Conservation (phyloP, 2,888 invertebrate species). For the Hypolimnas misippus region DNA sequence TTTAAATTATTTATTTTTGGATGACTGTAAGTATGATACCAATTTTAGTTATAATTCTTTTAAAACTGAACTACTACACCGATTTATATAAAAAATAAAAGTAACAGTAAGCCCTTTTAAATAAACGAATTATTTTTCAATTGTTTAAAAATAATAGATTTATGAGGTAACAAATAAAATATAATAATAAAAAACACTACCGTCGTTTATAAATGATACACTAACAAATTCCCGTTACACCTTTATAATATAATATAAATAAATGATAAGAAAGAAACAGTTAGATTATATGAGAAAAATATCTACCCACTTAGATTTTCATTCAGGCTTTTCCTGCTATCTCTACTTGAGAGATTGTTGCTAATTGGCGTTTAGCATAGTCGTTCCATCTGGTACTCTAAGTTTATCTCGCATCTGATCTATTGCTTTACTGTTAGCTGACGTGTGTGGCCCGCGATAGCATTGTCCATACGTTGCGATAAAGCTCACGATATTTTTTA, state of each 20-base stretch:
- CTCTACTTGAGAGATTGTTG: conserved; percentile 45
- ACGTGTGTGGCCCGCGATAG: conserved; percentile 39
- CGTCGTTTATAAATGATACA: too few species aligned
- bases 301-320: background rate
- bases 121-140: too few species aligned
- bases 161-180: too few species aligned
- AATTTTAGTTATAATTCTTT: too few species aligned
- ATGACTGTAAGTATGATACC: too few species aligned
- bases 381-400: conserved; percentile 33
- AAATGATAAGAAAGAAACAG: background rate
- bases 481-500: background rate
- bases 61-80: too few species aligned
- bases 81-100: too few species aligned
- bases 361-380: conserved; percentile 71
- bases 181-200: too few species aligned
- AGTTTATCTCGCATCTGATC: conserved; percentile 39
- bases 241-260: conserved; percentile 1
- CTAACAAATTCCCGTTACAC: background rate
- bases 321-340: conserved; percentile 10
- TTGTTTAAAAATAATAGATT: too few species aligned
- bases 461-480: conserved; percentile 27
- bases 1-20: too few species aligned
- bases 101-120: too few species aligned
- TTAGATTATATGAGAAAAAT: background rate
- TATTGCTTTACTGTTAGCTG: conserved; percentile 44